Conservation (phyloP, 2,888 invertebrate species). For the Metacarcinus magister region DNA sequence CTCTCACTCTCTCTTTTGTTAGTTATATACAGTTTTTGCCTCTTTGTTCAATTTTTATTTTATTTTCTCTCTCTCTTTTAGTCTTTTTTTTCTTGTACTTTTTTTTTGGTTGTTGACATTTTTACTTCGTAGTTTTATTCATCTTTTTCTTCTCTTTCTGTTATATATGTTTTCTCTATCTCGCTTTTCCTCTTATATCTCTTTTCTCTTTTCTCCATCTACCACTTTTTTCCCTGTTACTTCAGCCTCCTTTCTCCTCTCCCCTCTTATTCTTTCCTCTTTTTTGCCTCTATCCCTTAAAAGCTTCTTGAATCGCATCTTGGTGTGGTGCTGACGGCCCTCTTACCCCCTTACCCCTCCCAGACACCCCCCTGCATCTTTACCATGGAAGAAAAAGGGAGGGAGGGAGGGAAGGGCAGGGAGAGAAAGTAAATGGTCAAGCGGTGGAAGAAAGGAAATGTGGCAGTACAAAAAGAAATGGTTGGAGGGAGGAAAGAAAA, state of each 20-base stretch:
- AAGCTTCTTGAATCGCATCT: background rate
- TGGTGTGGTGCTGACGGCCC: background rate
- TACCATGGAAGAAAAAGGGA: background rate
- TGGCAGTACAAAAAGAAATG: background rate
- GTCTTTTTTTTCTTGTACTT: background rate
- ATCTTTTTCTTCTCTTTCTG: too few relatives aligned
- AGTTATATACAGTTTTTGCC: too few relatives aligned
- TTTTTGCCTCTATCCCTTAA: background rate
- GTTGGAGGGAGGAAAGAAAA: background rate
- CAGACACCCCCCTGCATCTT: too few relatives aligned
- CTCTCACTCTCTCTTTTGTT: too few relatives aligned
- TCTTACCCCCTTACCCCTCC: too few relatives aligned
- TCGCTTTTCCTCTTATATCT: too few relatives aligned
- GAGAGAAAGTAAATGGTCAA: background rate
- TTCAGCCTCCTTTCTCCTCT: background rate
- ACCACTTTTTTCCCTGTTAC: too few relatives aligned
- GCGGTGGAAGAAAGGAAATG: too few relatives aligned
- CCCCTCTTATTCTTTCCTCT: background rate
- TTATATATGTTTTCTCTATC: too few relatives aligned
- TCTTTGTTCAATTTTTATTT: too few relatives aligned
- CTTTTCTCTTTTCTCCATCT: too few relatives aligned
- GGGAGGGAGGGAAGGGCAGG: background rate
- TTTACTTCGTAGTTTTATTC: background rate
- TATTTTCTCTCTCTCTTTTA: background rate
- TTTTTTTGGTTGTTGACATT: background rate